Conservation (phyloP, 2,113 vertebrate species). For the Epinephelus cyanopodus region DNA sequence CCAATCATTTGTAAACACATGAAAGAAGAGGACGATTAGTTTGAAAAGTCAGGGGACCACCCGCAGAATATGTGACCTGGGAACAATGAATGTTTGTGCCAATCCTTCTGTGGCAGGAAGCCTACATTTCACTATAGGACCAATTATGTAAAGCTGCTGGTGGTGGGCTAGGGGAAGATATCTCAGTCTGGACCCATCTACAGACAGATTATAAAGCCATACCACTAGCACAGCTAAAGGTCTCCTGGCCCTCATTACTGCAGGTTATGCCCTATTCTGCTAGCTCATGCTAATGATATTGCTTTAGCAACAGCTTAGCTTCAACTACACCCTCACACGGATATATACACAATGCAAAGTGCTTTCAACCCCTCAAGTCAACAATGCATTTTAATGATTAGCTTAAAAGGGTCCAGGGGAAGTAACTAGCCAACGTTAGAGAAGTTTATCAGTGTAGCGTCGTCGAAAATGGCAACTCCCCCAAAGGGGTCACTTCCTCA, state of each 20-base stretch:
- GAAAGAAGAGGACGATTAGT: not conserved
- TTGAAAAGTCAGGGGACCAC: not conserved
- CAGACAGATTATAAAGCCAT: not conserved
- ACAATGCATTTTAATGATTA: not conserved
- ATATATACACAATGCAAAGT: not conserved
- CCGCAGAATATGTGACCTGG: not conserved
- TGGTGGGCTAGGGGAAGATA: not conserved
- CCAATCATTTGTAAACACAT: not conserved
- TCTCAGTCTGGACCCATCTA: not conserved
- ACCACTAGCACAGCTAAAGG: not conserved
- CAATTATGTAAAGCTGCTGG: not conserved
- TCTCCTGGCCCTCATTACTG: not conserved
- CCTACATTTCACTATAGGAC: not conserved
- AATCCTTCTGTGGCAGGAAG: no score
- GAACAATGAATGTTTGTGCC: not conserved
- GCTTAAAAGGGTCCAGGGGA: not conserved
- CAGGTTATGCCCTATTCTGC: not conserved
- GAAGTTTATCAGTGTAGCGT: conserved; percentile 16
- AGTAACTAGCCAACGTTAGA: not conserved
- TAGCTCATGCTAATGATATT: not conserved
- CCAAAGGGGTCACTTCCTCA: conserved; percentile 68
- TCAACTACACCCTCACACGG: not conserved
- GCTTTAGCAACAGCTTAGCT: not conserved
- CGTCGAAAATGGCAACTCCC: conserved; percentile 34
- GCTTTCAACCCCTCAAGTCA: not conserved